phyloP scores from a whole-genome alignment of 2,113 vertebrate species.

The Apus apus region DNA sequence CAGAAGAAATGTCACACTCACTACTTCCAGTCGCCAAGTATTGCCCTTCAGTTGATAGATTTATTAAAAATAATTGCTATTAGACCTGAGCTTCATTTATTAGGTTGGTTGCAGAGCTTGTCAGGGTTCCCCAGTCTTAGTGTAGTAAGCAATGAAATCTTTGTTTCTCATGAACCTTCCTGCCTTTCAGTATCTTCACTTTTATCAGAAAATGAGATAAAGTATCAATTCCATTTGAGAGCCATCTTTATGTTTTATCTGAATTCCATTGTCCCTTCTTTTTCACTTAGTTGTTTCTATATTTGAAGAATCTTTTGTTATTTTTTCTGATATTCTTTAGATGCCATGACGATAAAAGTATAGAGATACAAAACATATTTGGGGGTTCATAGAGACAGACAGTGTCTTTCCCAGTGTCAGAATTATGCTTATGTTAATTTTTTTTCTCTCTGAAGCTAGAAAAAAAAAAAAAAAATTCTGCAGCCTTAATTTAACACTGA shows the following conservation, averaged over 20 bases:
- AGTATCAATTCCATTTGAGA: background rate
- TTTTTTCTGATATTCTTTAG: background rate
- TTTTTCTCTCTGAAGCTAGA: background rate
- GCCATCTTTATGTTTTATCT: background rate
- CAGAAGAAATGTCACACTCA: background rate
- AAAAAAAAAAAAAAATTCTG: background rate
- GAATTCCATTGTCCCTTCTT: background rate
- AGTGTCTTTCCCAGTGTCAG: background rate
- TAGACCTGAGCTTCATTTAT: background rate
- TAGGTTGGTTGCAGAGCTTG: background rate
- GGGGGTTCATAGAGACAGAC: background rate
- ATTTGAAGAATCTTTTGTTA: background rate
- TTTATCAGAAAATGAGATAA: background rate
- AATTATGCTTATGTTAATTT: background rate
- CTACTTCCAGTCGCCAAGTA: background rate
- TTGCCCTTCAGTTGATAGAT: background rate
- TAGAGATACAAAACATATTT: background rate
- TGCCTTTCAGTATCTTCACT: background rate
- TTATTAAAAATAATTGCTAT: background rate
- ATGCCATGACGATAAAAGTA: background rate
- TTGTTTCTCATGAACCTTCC: background rate
- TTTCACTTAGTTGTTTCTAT: background rate
- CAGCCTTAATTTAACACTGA: slow-evolving; percentile 19
- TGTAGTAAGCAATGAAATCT: background rate
- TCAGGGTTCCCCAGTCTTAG: background rate